These are phyloP conservation scores for Cheiracanthium punctorium DNA, from an alignment of 2,888 invertebrate genomes.

Conservation along the genomic window DNA sequence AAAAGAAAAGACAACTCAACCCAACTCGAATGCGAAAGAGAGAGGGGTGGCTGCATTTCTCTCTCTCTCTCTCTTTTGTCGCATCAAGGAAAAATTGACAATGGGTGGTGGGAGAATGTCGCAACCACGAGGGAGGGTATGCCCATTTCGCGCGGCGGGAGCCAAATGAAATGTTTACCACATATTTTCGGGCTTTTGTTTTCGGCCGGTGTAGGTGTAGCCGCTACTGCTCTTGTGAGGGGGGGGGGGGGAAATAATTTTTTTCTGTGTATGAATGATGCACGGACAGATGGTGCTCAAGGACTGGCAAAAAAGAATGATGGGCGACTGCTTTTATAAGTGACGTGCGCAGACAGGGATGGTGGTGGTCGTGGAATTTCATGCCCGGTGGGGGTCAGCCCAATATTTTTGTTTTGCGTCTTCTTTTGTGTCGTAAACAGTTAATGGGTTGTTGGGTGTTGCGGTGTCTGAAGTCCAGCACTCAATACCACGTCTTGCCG, in stretches of 20 bases:
- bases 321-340: not conserved
- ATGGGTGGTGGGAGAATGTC: conserved; percentile 4
- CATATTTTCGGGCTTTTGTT: conserved; percentile 9
- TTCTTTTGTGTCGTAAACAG: no score
- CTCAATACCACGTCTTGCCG: no score
- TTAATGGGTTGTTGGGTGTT: no score
- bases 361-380: no score
- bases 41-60: not conserved
- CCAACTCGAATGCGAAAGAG: no score
- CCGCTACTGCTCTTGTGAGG: not conserved
- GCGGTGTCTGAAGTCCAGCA: no score
- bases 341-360: no score
- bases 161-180: conserved; percentile 1
- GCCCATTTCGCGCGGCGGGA: not conserved
- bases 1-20: no score
- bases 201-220: conserved; percentile 4
- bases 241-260: not conserved
- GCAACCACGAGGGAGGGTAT: not conserved
- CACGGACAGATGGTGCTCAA: not conserved
- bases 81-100: conserved; percentile 17
- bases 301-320: not conserved
- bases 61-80: conserved; percentile 2
- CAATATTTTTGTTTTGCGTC: no score
- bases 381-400: no score
- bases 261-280: not conserved